Percentiles rank a stretch among this genome's conserved stretches.
Evolutionary conservation across 2,113 vertebrate species (phyloP).

Genomic region (Trematomus loennbergii): DNA sequence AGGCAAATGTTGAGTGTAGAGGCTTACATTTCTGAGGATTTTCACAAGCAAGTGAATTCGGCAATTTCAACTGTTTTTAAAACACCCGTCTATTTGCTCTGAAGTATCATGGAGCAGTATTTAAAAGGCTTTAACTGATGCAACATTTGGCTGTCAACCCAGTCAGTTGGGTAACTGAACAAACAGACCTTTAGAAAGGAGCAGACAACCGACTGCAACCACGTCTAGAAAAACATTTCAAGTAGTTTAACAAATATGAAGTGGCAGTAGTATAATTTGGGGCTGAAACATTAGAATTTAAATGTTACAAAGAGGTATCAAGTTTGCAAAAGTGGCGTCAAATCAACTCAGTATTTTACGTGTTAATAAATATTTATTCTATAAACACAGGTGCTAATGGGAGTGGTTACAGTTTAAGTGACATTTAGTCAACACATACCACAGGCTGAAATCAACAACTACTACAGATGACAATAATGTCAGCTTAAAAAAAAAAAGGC

Average conservation of each 20-base stretch:
- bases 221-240: background rate
- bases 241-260: constrained; percentile 20
- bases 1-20: constrained; percentile 4
- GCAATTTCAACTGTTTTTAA: background rate
- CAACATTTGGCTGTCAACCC: background rate
- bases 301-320: constrained; percentile 33
- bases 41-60: constrained; percentile 7
- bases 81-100: background rate
- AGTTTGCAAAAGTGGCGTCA: constrained; percentile 43
- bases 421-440: too few relatives aligned
- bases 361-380: constrained; percentile 18
- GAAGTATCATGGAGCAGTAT: background rate
- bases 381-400: constrained; percentile 31
- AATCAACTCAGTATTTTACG: constrained; percentile 6
- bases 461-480: constrained; percentile 53
- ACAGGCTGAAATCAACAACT: background rate
- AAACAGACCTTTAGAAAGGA: background rate
- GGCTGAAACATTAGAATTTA: constrained; percentile 10
- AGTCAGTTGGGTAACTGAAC: background rate
- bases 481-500: constrained; percentile 45
- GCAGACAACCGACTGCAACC: background rate
- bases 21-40: background rate
- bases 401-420: constrained; percentile 59
- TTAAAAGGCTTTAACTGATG: background rate
- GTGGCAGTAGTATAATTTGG: constrained; percentile 22